These are phyloP conservation scores for Agapornis canus DNA, from an alignment of 2,797 vertebrate genomes.

Conservation along the genomic window DNA sequence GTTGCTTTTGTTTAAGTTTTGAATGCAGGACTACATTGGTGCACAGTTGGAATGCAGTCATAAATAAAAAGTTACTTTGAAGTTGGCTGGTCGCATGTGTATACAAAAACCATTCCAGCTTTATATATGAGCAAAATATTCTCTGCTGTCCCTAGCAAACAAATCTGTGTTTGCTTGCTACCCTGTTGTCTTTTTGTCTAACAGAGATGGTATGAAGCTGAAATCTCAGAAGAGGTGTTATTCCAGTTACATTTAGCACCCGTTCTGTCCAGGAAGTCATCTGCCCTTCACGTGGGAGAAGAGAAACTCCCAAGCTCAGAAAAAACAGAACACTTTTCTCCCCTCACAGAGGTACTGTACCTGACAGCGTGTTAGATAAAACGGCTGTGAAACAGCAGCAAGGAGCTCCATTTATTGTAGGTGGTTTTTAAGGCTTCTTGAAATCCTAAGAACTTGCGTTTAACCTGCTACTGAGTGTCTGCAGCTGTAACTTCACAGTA, in stretches of 20 bases:
- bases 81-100: not conserved
- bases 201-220: slow-evolving; percentile 70
- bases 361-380: not conserved
- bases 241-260: slow-evolving; percentile 80
- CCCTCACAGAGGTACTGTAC: slow-evolving; percentile 84
- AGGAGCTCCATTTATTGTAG: not conserved
- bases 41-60: not conserved
- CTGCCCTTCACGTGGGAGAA: slow-evolving; percentile 5
- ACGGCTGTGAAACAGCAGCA: not conserved
- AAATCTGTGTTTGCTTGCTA: not conserved
- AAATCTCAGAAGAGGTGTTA: slow-evolving; percentile 80
- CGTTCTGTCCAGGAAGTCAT: not conserved
- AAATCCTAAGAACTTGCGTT: not conserved
- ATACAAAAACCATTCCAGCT: not conserved
- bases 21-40: not conserved
- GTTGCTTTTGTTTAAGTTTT: not conserved
- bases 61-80: not conserved
- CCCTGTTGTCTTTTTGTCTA: not conserved
- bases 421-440: not conserved
- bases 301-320: slow-evolving; percentile 32
- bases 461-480: not conserved
- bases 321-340: slow-evolving; percentile 69
- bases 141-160: not conserved
- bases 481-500: not conserved
- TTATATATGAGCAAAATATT: not conserved